phyloP scores from a whole-genome alignment of 2,888 invertebrate genomes.

The Arctia plantaginis region DNA sequence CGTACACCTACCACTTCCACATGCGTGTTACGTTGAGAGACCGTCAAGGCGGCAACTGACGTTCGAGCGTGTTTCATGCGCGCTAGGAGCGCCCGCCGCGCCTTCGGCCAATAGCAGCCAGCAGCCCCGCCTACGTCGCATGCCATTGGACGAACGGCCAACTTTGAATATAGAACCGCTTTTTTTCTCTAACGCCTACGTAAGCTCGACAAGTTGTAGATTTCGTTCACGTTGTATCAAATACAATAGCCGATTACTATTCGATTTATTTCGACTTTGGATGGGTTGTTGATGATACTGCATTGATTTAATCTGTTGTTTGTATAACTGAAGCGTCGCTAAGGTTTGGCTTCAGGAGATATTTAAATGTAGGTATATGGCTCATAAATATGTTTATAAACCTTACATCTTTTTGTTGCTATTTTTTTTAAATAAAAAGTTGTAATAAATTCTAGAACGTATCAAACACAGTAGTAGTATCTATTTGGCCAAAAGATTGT shows the following conservation, averaged over 20 bases:
- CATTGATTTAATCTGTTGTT: constrained; percentile 37
- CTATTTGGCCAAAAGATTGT: neutral
- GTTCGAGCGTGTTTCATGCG: constrained; percentile 75
- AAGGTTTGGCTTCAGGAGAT: neutral
- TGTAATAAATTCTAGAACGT: neutral
- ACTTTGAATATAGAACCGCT: constrained; percentile 86
- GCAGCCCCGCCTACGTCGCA: constrained; percentile 80
- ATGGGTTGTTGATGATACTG: constrained; percentile 21
- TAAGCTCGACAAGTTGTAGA: constrained; percentile 65
- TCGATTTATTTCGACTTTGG: constrained; percentile 43
- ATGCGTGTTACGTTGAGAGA: constrained; percentile 47
- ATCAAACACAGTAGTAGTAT: neutral
- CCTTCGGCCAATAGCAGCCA: constrained; percentile 72
- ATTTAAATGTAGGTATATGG: neutral
- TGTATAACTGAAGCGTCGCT: constrained; percentile 14
- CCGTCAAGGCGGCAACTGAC: constrained; percentile 56
- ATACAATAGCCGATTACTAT: constrained; percentile 47
- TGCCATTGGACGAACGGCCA: constrained; percentile 77
- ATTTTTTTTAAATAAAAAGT: neutral
- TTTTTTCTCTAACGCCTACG: constrained; percentile 84
- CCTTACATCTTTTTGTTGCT: neutral
- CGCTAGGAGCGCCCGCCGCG: constrained; percentile 56
- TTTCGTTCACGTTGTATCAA: constrained; percentile 52
- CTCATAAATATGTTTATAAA: neutral
- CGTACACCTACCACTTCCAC: constrained; percentile 20